Base-by-base conservation (phyloP, 2,888 invertebrate species). In the Nycteola revayana region DNA sequence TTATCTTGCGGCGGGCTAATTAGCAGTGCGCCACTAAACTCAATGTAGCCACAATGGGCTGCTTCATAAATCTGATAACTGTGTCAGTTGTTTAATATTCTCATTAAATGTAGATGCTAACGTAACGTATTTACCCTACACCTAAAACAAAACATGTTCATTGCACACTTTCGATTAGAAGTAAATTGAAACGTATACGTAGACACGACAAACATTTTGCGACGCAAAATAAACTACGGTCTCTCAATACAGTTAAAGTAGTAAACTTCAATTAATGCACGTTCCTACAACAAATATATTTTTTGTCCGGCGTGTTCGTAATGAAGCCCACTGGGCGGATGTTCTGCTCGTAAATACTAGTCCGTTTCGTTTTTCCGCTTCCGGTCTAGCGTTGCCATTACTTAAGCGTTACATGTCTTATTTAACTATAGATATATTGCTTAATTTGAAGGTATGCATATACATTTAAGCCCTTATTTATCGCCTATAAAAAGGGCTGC, bases 321-420 rank as follows among this genome's bases (percentile, higher is more conserved):
- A 78, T 76, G 74, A 76, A 72, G 73, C 75, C 64, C 71, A 70
- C 69, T 65, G 70, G 68, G 74, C 84, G 86, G 86, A 84, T 75
- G 81, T 78, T 51, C 68, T 57, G 77, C 69, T 83, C 85, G 85
- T 87, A 87, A 86, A 87, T 87, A 85, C 80, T 75, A 74, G 77
- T 75, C 78, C 79, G 81, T 77, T 85, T 80, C 81, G 85, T 81
- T 83, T 84, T 83, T 79, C 84, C 84, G 81, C 68, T 85, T 84
- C 85, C 85, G 76, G 73, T 60, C 73, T 68, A 68, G 68, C 71
- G 74, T 73, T 75, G 72, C 80, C 68, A 74, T 79, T 81, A 81
- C 73, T 81, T 75, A 66, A 71, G 66, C 72, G 66, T 66, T 77
- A 75, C 75, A 77, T 72, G 80, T 83, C 83, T 85, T 81, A 81